Evolutionary conservation across 2,113 vertebrate species (phyloP).

Genomic region (Gambusia affinis): DNA sequence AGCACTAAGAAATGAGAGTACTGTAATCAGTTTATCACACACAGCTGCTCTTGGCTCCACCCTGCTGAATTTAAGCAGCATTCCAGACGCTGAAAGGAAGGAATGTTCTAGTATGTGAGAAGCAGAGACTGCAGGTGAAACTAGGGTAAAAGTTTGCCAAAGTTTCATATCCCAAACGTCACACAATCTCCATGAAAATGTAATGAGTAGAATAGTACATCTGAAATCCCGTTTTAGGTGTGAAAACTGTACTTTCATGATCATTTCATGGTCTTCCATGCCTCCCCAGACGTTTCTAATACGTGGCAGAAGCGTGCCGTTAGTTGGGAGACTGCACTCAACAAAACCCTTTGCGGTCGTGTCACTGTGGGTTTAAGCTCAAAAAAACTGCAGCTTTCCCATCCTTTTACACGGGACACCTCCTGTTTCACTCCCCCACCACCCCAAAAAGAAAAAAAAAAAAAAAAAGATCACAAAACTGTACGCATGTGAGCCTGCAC

Average conservation of each 20-base stretch:
- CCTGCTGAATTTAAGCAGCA: slow-evolving; percentile 39
- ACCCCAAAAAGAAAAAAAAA: no score
- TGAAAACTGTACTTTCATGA: not conserved
- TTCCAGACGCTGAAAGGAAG: not conserved
- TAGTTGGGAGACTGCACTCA: not conserved
- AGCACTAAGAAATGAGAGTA: not conserved
- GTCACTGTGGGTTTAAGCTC: not conserved
- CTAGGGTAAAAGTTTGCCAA: not conserved
- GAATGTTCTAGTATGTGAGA: slow-evolving; percentile 55
- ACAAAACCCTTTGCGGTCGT: not conserved
- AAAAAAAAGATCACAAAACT: not conserved
- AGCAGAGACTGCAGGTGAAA: not conserved
- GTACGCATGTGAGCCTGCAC: slow-evolving; percentile 78
- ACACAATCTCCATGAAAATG: not conserved
- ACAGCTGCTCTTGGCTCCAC: slow-evolving; percentile 46
- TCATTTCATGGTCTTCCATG: not conserved
- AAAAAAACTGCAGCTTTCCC: not conserved
- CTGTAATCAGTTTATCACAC: not conserved
- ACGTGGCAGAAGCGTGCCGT: slow-evolving; percentile 32
- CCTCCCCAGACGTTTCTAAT: slow-evolving; percentile 4
- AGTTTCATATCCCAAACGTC: not conserved
- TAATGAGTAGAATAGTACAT: not conserved
- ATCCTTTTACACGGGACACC: slow-evolving; percentile 6
- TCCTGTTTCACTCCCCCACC: slow-evolving; percentile 3
- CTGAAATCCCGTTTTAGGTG: not conserved